Evolutionary conservation across 2,113 vertebrate species (phyloP).

Genomic region (Macquaria ambigua): DNA sequence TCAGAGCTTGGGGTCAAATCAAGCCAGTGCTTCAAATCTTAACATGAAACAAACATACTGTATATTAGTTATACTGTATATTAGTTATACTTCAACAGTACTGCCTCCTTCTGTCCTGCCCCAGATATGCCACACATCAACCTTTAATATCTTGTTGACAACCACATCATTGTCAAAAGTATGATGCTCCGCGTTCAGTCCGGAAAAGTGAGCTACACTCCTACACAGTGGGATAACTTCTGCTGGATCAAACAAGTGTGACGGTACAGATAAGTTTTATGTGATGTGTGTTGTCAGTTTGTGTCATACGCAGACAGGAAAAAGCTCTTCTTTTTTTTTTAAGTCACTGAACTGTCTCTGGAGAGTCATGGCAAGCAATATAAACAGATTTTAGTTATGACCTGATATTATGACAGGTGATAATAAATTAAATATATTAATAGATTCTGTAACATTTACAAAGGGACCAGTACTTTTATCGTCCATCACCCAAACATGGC

Average conservation of each 20-base stretch:
- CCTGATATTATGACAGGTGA: neutral
- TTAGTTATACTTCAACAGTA: neutral
- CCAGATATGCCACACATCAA: neutral
- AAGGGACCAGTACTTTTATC: neutral
- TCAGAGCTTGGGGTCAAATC: neutral
- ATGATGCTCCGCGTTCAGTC: neutral
- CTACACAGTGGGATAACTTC: neutral
- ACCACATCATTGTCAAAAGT: neutral
- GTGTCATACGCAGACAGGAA: neutral
- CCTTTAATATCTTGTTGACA: conserved; percentile 17
- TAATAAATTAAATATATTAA: neutral
- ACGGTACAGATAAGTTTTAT: neutral
- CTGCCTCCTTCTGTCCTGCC: neutral
- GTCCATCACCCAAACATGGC: neutral
- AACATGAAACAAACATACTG: neutral
- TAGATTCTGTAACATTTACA: neutral
- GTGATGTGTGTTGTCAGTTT: neutral
- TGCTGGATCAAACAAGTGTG: conserved; percentile 10
- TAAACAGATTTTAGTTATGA: neutral
- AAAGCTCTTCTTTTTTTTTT: neutral
- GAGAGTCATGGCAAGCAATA: neutral
- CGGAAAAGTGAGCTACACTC: neutral
- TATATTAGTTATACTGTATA: neutral
- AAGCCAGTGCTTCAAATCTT: neutral
- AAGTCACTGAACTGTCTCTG: neutral